phyloP scores from a whole-genome alignment of 2,888 invertebrate genomes.

The Platynereis dumerilii region DNA sequence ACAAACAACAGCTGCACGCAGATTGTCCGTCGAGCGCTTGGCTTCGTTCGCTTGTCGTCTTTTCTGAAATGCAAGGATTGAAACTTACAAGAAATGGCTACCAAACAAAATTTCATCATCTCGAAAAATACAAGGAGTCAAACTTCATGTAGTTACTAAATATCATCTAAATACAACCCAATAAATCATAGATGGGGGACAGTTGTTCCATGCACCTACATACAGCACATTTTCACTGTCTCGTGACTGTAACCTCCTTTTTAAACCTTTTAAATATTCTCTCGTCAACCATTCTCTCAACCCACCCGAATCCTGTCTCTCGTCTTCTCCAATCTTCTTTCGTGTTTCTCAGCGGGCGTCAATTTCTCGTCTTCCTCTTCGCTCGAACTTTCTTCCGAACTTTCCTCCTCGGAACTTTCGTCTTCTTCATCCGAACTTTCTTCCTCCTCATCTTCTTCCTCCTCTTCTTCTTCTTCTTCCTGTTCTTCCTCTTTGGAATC shows the following conservation, averaged over 20 bases:
- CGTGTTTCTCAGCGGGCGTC: constrained; percentile 42
- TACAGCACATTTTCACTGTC: no score
- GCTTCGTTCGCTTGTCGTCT: constrained; percentile 73
- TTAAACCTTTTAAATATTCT: no score
- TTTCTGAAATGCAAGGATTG: constrained; percentile 63
- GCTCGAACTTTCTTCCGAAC: constrained; percentile 61
- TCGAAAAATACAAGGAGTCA: no score
- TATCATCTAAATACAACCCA: no score
- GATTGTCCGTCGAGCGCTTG: constrained; percentile 71
- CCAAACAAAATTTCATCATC: no score
- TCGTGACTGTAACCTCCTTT: no score
- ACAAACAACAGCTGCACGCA: constrained; percentile 96
- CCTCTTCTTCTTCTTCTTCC: constrained; percentile 30
- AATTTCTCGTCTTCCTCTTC: constrained; percentile 66
- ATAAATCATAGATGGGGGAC: no score
- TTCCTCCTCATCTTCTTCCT: constrained; percentile 36
- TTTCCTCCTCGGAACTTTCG: constrained; percentile 40
- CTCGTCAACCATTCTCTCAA: no score
- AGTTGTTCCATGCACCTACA: no score
- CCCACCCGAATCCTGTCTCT: constrained; percentile 54
- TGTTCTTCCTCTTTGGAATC: constrained; percentile 22
- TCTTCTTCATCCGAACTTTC: constrained; percentile 30
- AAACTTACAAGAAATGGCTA: no score
- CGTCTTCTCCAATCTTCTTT: constrained; percentile 39
- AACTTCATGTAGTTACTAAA: no score